Base-by-base conservation (phyloP, 2,888 invertebrate genomes). In the Nipponacmea schrenckii region DNA sequence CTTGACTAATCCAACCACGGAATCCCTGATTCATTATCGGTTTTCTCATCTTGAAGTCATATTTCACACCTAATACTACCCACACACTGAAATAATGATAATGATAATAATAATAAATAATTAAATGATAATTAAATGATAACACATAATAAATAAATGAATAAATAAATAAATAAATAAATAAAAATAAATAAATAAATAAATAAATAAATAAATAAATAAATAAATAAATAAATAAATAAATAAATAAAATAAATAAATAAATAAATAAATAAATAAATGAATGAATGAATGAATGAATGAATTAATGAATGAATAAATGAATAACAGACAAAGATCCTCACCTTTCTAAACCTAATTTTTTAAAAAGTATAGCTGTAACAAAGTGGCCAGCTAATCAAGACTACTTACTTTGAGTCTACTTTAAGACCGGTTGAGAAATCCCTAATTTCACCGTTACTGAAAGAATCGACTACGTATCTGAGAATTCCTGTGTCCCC, bases 1-100 rank as follows among this genome's bases (percentile, higher is more conserved):
- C 71, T 72, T 81, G 82, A 68, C 83, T 84, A 50, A 85, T 64
- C 74, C 79, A 82, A 8, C 85, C 84, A 64, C 77, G 75, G 71
- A 84, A 85, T 26, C 80, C 83, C 39, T 77, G 44, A 14, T 69
- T 73, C 24, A 50, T 73, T 10, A 65, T 68, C 26, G 77, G 73
- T 46, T 50, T 71, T n/a, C 75, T 72, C 0, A 67, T 64, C 7
- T 44, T 50, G 10, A 72, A 68, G 69, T 83, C 74, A 73, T 80
- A 83, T 50, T 76, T 72, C 67, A 78, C 78, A n/a, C 85, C 85
- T 12, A 85, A 74, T 20, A 80, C 78, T 7, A 80, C 66, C 83
- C 83, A 83, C 14, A 79, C 62, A 68, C 84, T 84, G 74, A 14
- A 75, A 72, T 27, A 2, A 26, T 17, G 26, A 26, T 20, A 26